Evolutionary conservation across 2,113 vertebrate species (phyloP).

Genomic region (Rhinoptilus africanus): DNA sequence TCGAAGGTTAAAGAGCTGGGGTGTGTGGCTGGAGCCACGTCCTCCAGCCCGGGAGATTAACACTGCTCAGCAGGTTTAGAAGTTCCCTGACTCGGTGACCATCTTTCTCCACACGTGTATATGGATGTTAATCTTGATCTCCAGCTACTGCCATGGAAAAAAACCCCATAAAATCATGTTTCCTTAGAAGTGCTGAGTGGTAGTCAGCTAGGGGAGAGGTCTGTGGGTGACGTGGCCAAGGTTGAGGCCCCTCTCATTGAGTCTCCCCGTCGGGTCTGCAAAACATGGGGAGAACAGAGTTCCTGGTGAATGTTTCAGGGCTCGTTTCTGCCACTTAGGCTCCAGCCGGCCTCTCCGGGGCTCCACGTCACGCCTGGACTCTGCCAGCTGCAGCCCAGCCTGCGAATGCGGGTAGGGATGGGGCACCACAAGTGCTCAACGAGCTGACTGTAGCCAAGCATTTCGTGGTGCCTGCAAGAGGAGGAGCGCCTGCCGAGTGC

Average conservation of each 20-base stretch:
- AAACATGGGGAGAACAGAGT: neutral
- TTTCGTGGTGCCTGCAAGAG: neutral
- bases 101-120: neutral
- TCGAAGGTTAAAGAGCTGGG: neutral
- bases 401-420: neutral
- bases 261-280: neutral
- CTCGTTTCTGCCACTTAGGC: neutral
- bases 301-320: neutral
- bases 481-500: neutral
- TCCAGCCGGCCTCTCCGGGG: neutral
- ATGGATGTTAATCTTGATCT: neutral
- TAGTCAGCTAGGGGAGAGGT: neutral
- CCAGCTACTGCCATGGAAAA: neutral
- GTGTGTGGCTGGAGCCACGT: neutral
- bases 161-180: neutral
- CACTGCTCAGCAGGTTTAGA: neutral
- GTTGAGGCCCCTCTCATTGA: neutral
- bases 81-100: neutral
- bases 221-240: neutral
- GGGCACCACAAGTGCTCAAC: accelerated
- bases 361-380: neutral
- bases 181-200: neutral
- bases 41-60: neutral
- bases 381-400: neutral
- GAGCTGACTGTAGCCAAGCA: accelerated